Base-by-base conservation (phyloP, 1,140 invertebrate species). In the Hypothenemus hampei region DNA sequence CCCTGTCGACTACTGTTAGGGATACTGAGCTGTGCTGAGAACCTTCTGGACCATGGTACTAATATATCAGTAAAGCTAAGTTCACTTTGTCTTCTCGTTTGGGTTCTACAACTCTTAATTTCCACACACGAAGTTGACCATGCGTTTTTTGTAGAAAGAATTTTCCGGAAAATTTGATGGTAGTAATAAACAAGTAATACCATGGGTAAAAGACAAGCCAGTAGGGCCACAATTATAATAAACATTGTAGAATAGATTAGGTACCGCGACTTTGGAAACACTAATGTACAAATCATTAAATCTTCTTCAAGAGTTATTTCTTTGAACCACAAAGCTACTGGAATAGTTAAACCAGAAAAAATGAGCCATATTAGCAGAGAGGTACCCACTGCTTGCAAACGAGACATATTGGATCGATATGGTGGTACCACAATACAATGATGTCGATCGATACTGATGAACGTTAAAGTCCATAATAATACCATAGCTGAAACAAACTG, bases 401-500 rank as follows among this genome's bases (percentile, higher is more conserved):
- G 70, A 13, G 76, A 78, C 54, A 81, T 67, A 24, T 73, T 72
- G 15, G 77, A 78, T 46, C 77, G 73, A 58, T 79, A 79, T 10
- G 78, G 78, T 18, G 78, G 75, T 18, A 78, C 71, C 3, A 75
- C 77, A 37, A 81, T 73, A 62, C 80, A 81, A 21, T 75, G 69
- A 55, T 80, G 73, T 23, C 80, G 69, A 63, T 81, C 80, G 65
- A 80, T 77, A 36, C 77, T 78, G 65, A 81, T 81, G 15, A 79
- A 65, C 3, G 78, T 78, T 23, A 81, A 61, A 3, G 79, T 80
- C 80, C 80, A 81, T 6, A 81, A 70, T 3, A 81, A 68, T 7
- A 81, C 77, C 40, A 80, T 78, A 7, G 78, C 79, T 53, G 79
- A 80, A 0, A 81, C 78, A 46, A 81, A 78, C 80, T 81, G 72